A percentile compares a stretch with the other conserved stretches of the same genome.
Evolutionary conservation across 2,113 vertebrate species (phyloP).

Genomic region (Ceyx cyanopectus): DNA sequence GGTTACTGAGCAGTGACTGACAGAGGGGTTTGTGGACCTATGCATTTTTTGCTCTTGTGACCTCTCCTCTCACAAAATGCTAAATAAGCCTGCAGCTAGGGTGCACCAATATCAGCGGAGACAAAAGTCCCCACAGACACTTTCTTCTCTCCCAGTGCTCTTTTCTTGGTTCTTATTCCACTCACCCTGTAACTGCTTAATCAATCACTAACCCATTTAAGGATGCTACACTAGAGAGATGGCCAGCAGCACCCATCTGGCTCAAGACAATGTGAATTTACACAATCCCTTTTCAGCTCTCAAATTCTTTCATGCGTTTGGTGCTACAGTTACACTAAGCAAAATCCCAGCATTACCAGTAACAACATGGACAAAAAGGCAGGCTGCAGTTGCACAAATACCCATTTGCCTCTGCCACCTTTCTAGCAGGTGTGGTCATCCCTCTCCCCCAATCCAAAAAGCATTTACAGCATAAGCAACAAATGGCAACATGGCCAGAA

Average conservation of each 20-base stretch:
- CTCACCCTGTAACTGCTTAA: not conserved
- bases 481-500: accelerated
- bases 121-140: not conserved
- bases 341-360: accelerated
- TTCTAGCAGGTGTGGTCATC: not conserved
- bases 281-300: not conserved
- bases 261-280: accelerated
- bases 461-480: not conserved
- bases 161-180: not conserved
- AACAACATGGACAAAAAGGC: not conserved
- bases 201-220: not conserved
- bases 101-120: accelerated
- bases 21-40: not conserved
- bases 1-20: not conserved
- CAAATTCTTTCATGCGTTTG: not conserved
- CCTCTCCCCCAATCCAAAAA: not conserved
- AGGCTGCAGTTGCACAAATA: not conserved
- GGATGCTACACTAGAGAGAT: not conserved
- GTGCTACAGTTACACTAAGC: accelerated
- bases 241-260: not conserved
- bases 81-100: not conserved
- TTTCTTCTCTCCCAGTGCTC: not conserved
- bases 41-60: not conserved
- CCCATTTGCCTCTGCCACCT: not conserved
- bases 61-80: not conserved